phyloP scores from a whole-genome alignment of 2,797 vertebrate species.

The Acanthurus tractus region DNA sequence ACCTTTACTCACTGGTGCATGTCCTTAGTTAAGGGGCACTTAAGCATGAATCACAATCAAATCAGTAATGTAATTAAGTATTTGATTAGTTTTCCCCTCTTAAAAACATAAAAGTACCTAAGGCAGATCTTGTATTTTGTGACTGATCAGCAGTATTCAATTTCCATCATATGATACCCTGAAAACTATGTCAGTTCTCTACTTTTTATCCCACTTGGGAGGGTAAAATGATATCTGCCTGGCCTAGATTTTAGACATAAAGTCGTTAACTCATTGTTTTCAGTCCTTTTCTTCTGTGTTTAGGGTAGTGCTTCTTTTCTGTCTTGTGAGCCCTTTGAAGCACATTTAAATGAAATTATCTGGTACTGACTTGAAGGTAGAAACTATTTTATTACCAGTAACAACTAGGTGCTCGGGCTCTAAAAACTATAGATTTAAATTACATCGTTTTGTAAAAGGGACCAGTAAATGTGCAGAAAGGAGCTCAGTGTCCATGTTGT shows the following conservation, averaged over 20 bases:
- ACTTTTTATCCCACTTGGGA: conserved; percentile 34
- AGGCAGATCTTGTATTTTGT: conserved; percentile 28
- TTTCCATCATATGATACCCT: conserved; percentile 14
- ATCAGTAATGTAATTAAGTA: conserved; percentile 44
- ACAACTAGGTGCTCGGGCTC: too few species aligned
- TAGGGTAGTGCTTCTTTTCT: not conserved
- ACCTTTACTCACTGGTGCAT: conserved; percentile 15
- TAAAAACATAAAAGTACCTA: conserved; percentile 19
- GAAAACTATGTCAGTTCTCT: conserved; percentile 20
- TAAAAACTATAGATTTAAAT: too few species aligned
- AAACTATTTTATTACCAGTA: too few species aligned
- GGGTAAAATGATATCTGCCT: conserved; percentile 20
- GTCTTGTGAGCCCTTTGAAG: not conserved
- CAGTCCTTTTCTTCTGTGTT: not conserved
- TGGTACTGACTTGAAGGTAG: not conserved
- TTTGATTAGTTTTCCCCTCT: conserved; percentile 15
- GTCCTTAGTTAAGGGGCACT: conserved; percentile 33
- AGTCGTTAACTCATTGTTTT: conserved; percentile 15
- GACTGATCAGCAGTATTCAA: conserved; percentile 28
- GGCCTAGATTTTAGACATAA: conserved; percentile 30
- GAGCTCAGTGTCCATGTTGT: too few species aligned
- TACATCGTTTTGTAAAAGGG: too few species aligned
- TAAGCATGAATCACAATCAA: conserved; percentile 41
- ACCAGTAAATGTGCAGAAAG: too few species aligned
- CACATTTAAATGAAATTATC: not conserved